phyloP scores from a whole-genome alignment of 2,113 vertebrate species.

The Oryzias celebensis region DNA sequence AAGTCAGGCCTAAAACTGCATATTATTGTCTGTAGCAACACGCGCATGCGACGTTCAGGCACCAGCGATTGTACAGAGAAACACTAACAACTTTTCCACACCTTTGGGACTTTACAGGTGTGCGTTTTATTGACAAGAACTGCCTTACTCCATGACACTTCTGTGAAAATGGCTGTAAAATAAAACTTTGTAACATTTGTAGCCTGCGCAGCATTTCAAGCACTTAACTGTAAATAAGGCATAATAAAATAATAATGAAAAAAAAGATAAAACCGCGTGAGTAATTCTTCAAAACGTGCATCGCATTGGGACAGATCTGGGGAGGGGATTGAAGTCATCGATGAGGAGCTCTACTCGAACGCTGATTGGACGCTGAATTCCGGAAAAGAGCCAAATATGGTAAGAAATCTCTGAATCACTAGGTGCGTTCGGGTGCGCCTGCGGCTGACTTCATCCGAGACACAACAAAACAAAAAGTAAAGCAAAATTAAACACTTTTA shows the following conservation, averaged over 20 bases:
- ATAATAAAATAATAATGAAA: constrained; percentile 45
- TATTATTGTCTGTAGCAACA: constrained; percentile 30
- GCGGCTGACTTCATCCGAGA: too few relatives aligned
- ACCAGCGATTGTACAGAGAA: constrained; percentile 58
- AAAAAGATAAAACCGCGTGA: not conserved
- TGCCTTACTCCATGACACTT: constrained; percentile 69
- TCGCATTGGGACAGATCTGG: not conserved
- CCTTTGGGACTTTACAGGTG: constrained; percentile 47
- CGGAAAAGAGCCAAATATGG: constrained; percentile 75
- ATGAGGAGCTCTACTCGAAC: constrained; percentile 5
- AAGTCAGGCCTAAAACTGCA: constrained; percentile 18
- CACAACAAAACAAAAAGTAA: too few relatives aligned
- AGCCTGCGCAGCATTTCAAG: constrained; percentile 66
- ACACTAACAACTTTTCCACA: constrained; percentile 53
- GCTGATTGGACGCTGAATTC: constrained; percentile 56
- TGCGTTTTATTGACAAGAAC: constrained; percentile 61
- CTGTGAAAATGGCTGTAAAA: constrained; percentile 60
- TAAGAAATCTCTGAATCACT: constrained; percentile 15
- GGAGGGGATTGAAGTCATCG: constrained; percentile 59
- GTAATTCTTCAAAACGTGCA: not conserved
- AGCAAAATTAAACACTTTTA: too few relatives aligned
- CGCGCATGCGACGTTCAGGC: constrained; percentile 37
- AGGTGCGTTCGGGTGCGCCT: too few relatives aligned
- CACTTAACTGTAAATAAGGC: constrained; percentile 72
- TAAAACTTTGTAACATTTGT: constrained; percentile 75